Conservation (phyloP, 2,113 vertebrate species). For the Gymnobelideus leadbeateri region DNA sequence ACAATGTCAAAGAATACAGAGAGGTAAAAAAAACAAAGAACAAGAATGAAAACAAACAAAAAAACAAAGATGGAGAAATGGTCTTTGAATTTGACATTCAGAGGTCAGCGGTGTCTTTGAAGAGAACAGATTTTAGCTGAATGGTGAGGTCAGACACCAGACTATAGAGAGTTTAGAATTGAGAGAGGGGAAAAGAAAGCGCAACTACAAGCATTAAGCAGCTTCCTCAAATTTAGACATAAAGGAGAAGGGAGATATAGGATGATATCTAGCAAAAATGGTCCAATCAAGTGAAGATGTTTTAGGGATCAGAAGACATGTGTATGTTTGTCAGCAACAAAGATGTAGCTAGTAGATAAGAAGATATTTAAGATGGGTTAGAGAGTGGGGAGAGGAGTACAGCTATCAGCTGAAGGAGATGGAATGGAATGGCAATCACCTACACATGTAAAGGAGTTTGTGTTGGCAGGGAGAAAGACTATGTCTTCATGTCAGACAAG, state of each 20-base stretch:
- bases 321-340: neutral
- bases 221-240: neutral
- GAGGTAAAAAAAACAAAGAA: neutral
- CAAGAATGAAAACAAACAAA: neutral
- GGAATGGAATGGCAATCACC: neutral
- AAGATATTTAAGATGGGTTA: neutral
- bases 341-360: neutral
- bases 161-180: neutral
- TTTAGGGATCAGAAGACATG: neutral
- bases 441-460: neutral
- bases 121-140: neutral
- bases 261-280: neutral
- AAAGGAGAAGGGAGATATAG: neutral
- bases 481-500: neutral
- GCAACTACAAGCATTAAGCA: neutral
- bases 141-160: neutral
- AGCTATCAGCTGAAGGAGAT: neutral
- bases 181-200: neutral
- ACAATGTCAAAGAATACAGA: neutral
- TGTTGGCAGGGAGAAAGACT: neutral
- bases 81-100: neutral
- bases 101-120: neutral
- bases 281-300: neutral
- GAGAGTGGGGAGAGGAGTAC: neutral
- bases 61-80: neutral